A percentile compares a stretch with the other conserved stretches of the same genome.
Evolutionary conservation across 2,797 vertebrate species (phyloP).

Genomic region (Diceros bicornis): DNA sequence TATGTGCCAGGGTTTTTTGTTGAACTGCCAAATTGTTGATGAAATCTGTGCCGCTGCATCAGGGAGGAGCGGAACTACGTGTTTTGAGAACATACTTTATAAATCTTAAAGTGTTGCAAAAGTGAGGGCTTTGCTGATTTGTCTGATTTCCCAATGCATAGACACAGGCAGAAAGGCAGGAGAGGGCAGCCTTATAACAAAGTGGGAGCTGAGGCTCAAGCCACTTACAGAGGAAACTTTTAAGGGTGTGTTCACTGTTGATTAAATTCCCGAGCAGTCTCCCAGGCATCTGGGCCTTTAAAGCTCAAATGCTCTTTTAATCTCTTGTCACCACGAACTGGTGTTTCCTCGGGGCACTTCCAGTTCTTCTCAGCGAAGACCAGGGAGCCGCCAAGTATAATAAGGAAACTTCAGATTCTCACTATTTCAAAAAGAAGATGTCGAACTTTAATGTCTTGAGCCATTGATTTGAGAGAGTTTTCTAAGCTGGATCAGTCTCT

Average conservation of each 20-base stretch:
- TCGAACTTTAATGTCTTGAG: constrained; percentile 57
- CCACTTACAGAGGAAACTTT: not conserved
- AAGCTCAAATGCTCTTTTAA: constrained; percentile 72
- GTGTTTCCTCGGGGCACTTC: constrained; percentile 66
- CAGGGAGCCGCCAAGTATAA: constrained; percentile 18
- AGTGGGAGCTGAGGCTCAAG: not conserved
- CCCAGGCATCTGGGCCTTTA: constrained; percentile 63
- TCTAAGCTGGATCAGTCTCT: constrained; percentile 26
- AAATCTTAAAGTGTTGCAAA: constrained; percentile 12
- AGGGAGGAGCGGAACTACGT: not conserved
- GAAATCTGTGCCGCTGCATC: not conserved
- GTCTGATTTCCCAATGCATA: not conserved
- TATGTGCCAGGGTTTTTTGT: not conserved
- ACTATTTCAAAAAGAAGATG: constrained; percentile 54
- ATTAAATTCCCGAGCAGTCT: constrained; percentile 59
- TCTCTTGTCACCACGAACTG: constrained; percentile 63
- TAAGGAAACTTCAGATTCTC: constrained; percentile 59
- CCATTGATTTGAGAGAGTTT: constrained; percentile 54
- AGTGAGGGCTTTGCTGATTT: not conserved
- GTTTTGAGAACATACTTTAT: constrained; percentile 7
- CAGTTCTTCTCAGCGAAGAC: constrained; percentile 62
- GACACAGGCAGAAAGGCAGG: not conserved
- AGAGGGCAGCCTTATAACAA: not conserved
- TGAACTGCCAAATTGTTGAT: not conserved
- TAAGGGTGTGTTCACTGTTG: not conserved